Conservation (phyloP, 2,113 vertebrate species). For the Colistium nudipinnis region DNA sequence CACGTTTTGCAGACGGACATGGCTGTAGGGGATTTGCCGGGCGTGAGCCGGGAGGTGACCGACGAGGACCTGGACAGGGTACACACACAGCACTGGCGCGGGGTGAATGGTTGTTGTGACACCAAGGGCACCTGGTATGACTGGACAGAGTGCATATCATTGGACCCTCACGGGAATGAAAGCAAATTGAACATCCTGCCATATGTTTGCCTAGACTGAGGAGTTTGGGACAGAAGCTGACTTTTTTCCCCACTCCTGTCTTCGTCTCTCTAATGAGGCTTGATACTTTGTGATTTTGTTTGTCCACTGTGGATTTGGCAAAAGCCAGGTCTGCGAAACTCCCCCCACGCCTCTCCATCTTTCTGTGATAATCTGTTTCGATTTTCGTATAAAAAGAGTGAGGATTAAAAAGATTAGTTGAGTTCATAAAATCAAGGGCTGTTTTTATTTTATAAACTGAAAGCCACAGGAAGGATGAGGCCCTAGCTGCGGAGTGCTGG, state of each 20-base stretch:
- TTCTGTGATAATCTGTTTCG: constrained; percentile 72
- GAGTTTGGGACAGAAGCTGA: constrained; percentile 82
- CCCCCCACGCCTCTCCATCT: constrained; percentile 65
- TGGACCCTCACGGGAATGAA: constrained; percentile 95
- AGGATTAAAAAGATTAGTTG: constrained; percentile 76
- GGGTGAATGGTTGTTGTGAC: constrained; percentile 96
- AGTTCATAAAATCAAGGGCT: constrained; percentile 78
- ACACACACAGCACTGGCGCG: constrained; percentile 88
- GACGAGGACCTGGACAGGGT: constrained; percentile 87
- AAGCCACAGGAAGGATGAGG: constrained; percentile 68
- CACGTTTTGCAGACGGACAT: constrained; percentile 88
- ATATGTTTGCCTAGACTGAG: constrained; percentile 98
- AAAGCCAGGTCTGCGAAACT: constrained; percentile 68
- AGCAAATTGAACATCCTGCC: constrained; percentile 97
- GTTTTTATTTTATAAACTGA: constrained; percentile 74
- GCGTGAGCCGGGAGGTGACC: constrained; percentile 87
- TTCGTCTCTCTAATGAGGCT: constrained; percentile 56
- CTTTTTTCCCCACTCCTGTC: constrained; percentile 82
- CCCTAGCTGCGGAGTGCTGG: constrained; percentile 89
- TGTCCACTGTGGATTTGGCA: constrained; percentile 83
- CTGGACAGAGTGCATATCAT: constrained; percentile 98
- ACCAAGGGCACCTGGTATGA: constrained; percentile 97
- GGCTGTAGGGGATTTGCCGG: constrained; percentile 85
- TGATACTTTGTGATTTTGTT: constrained; percentile 71
- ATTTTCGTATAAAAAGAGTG: constrained; percentile 65